phyloP scores from a whole-genome alignment of 2,888 invertebrate species.

The Hirtodrosophila cameraria region DNA sequence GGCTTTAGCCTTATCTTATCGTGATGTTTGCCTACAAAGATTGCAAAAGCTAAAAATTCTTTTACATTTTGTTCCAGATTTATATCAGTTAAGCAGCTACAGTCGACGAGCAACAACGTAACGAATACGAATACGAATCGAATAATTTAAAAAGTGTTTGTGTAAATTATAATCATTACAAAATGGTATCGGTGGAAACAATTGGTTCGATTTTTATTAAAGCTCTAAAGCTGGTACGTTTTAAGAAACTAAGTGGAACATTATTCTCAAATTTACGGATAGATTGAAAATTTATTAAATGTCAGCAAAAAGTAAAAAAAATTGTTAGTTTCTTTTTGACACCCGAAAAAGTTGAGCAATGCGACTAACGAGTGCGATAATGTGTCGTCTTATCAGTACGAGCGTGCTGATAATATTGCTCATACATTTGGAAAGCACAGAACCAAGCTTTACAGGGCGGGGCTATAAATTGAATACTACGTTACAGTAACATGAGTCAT shows the following conservation, averaged over 20 bases:
- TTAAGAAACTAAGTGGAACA: not conserved
- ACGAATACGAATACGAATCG: constrained; percentile 49
- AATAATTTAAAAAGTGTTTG: constrained; percentile 9
- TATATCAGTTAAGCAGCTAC: constrained; percentile 53
- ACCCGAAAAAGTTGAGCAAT: constrained; percentile 47
- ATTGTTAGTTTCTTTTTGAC: no score
- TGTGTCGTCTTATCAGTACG: constrained; percentile 45
- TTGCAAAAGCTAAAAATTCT: constrained; percentile 76
- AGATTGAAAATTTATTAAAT: no score
- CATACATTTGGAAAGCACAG: constrained; percentile 35
- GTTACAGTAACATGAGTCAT: no score
- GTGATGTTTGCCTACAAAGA: constrained; percentile 35
- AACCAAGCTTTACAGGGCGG: constrained; percentile 33
- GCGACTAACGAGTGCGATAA: constrained; percentile 23
- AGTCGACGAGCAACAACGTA: constrained; percentile 77
- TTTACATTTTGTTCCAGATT: constrained; percentile 18
- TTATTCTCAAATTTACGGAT: no score
- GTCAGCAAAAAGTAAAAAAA: no score
- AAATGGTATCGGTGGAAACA: constrained; percentile 92
- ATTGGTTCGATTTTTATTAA: constrained; percentile 93
- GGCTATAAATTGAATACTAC: constrained; percentile 19
- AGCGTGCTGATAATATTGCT: constrained; percentile 42
- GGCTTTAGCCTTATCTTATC: constrained; percentile 53
- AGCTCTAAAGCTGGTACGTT: constrained; percentile 90
- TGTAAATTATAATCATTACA: constrained; percentile 64